Evolutionary conservation across 2,797 vertebrate genomes (phyloP), one percentile per base, ranked within the genome.

Genomic region (Botia kubotai): DNA sequence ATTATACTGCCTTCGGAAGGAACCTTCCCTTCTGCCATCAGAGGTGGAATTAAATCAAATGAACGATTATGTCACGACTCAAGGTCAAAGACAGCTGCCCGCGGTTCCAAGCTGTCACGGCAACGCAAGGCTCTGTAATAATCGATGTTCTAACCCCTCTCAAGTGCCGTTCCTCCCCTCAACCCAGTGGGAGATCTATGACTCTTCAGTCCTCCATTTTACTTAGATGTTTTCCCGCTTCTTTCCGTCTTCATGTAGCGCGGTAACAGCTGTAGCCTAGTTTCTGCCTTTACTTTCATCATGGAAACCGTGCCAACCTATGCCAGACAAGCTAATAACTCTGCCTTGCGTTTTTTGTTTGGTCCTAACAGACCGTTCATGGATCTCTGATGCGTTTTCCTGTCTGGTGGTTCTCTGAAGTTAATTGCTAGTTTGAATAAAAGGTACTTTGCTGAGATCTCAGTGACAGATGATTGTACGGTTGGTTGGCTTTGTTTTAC

Each of bases 341-440:
- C 87, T 87, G 86, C 87, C 52, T 26, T 86, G 84, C 58, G 19
- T 84, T 83, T 76, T 75, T 86, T 88, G 91, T 90, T 93, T 91
- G 89, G 85, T 74, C 66, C 77, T 82, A 82, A 85, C 90, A 91
- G 88, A 91, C 87, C 88, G 88, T 87, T 89, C 88, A 81, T 36
- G n/a, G 77, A 62, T 74, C 16, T 82, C 33, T 57, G 81, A 58
- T 46, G 16, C 72, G 69, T 67, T 72, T 55, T 78, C 14, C 67
- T 77, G 13, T 60, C 55, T 81, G 77, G 63, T 68, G 67, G 78
- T 75, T 83, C 50, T 55, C 21, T 82, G 75, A 83, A 60, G 74
- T 57, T 82, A 79, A 85, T 83, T 85, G 72, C 55, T 60, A 66
- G 78, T 46, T 82, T 75, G 83, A 79, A 80, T 60, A 80, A 73